Conservation (phyloP, 1,140 invertebrate genomes). For the Theocolax elegans region DNA sequence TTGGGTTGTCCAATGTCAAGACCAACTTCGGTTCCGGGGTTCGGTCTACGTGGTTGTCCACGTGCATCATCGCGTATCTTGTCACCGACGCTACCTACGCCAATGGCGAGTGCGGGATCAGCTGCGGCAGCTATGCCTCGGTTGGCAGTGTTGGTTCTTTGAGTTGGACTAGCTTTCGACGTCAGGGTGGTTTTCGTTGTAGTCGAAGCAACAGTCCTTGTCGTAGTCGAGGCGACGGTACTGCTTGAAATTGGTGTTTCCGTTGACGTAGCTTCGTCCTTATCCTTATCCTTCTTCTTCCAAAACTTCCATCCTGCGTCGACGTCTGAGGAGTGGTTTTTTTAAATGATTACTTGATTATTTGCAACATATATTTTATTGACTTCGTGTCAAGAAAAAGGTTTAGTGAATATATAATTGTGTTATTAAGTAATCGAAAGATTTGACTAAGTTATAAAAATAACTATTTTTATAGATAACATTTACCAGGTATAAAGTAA, state of each 20-base stretch:
- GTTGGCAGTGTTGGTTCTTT: slow-evolving; percentile 23
- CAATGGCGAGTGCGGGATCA: slow-evolving; percentile 52
- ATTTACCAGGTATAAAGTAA: too few species aligned
- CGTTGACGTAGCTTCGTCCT: slow-evolving; percentile 26
- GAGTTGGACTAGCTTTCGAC: slow-evolving; percentile 24
- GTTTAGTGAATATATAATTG: too few species aligned
- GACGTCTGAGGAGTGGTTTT: slow-evolving; percentile 35
- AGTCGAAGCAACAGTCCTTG: slow-evolving; percentile 26
- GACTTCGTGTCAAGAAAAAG: too few species aligned
- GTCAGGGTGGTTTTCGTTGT: slow-evolving; percentile 29
- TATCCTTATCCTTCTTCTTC: slow-evolving; percentile 55
- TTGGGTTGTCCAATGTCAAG: slow-evolving; percentile 48
- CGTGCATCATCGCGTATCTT: slow-evolving; percentile 49
- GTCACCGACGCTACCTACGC: slow-evolving; percentile 42
- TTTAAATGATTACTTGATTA: too few species aligned
- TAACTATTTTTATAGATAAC: too few species aligned
- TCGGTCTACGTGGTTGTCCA: slow-evolving; percentile 46
- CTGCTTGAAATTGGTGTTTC: not conserved
- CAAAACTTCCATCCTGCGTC: slow-evolving; percentile 60
- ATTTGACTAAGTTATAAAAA: too few species aligned
- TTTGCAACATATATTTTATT: too few species aligned
- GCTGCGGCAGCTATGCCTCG: slow-evolving; percentile 46
- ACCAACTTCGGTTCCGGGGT: slow-evolving; percentile 61
- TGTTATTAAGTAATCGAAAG: too few species aligned
- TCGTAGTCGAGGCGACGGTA: slow-evolving; percentile 9